Conservation (phyloP, 2,888 invertebrate genomes). For the Brachyptera risi region DNA sequence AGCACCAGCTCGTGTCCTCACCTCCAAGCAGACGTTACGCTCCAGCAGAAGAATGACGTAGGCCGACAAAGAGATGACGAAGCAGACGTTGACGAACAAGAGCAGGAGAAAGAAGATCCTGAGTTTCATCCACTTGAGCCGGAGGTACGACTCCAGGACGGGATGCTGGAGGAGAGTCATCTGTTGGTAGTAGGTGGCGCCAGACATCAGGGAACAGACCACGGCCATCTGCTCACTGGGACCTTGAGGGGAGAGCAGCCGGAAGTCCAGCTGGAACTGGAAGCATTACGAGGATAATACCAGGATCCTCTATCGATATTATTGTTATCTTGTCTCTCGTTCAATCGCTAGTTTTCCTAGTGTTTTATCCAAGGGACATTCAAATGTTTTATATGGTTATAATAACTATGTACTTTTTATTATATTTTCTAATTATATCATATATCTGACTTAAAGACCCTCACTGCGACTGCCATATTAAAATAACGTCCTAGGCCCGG, state of each 20-base stretch:
- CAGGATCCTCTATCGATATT: too few species aligned
- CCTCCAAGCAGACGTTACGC: background rate
- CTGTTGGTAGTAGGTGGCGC: constrained; percentile 43
- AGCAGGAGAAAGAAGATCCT: constrained; percentile 48
- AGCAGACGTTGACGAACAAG: constrained; percentile 43
- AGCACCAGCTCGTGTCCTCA: background rate
- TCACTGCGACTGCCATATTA: too few species aligned
- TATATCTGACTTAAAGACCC: too few species aligned
- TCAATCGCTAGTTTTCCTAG: too few species aligned
- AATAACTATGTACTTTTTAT: too few species aligned
- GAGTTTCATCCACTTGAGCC: constrained; percentile 51
- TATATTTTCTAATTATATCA: too few species aligned
- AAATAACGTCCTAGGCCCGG: too few species aligned
- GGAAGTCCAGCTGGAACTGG: constrained; percentile 41
- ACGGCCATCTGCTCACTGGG: constrained; percentile 46
- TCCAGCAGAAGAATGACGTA: constrained; percentile 38
- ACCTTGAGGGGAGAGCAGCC: constrained; percentile 42
- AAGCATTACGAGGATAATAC: background rate
- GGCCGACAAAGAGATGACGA: constrained; percentile 45
- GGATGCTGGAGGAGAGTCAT: constrained; percentile 48
- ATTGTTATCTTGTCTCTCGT: too few species aligned
- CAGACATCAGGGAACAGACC: constrained; percentile 44
- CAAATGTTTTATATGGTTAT: too few species aligned
- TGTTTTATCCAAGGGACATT: too few species aligned
- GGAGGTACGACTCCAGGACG: constrained; percentile 47